phyloP scores from a whole-genome alignment of 2,888 invertebrate genomes.

The Lacanobia oleracea region DNA sequence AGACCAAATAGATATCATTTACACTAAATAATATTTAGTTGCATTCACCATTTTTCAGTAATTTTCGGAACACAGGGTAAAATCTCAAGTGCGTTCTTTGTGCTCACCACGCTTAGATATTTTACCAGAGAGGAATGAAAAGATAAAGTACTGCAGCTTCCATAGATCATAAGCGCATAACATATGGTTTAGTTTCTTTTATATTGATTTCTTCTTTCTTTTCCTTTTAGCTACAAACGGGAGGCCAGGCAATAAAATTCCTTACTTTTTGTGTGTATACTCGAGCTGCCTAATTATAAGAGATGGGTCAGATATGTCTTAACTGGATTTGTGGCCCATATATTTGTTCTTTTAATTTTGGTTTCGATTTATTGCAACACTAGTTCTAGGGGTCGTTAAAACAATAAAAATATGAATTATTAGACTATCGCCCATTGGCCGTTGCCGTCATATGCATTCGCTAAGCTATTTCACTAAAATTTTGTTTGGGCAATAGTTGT shows the following conservation, averaged over 20 bases:
- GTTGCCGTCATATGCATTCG: conserved; percentile 7
- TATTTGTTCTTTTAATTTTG: background rate
- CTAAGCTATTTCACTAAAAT: conserved; percentile 5
- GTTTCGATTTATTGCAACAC: background rate
- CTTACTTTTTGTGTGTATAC: conserved; percentile 41
- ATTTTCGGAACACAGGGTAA: background rate
- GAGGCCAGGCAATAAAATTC: conserved; percentile 59
- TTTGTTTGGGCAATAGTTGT: background rate
- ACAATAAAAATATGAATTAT: conserved; percentile 4
- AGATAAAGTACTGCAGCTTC: background rate
- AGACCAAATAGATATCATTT: background rate
- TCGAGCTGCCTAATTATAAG: conserved; percentile 49
- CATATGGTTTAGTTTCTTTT: background rate
- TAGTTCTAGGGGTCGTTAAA: conserved; percentile 2
- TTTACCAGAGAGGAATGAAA: background rate
- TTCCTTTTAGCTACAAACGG: conserved; percentile 42
- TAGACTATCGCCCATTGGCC: conserved; percentile 1
- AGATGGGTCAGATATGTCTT: conserved; percentile 49
- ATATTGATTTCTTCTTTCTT: conserved; percentile 5
- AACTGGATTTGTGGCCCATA: background rate
- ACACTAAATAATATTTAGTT: conserved; percentile 10
- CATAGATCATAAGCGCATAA: background rate
- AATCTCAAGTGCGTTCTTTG: background rate
- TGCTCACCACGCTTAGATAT: background rate
- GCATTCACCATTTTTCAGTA: background rate